A percentile compares a stretch with the other conserved stretches of the same genome.
These are phyloP conservation scores for Argentina silus DNA, from an alignment of 2,797 vertebrate genomes.

Conservation along the genomic window DNA sequence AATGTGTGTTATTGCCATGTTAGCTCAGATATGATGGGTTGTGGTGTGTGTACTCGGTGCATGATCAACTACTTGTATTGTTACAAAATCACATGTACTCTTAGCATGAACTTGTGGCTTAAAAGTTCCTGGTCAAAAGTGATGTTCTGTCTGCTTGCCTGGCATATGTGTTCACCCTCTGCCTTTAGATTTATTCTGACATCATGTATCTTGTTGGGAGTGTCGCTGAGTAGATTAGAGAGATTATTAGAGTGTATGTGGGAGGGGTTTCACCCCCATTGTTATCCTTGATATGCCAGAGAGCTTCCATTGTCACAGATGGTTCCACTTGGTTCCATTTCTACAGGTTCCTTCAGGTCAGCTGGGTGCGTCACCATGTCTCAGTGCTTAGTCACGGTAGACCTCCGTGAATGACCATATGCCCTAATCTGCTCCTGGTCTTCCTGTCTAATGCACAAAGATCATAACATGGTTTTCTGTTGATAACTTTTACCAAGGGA, in stretches of 20 bases:
- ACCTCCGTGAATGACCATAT: constrained; percentile 29
- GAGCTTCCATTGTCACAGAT: constrained; percentile 41
- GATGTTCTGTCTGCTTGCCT: not conserved
- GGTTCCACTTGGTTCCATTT: constrained; percentile 43
- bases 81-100: not conserved
- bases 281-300: constrained; percentile 40
- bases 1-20: not conserved
- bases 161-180: not conserved
- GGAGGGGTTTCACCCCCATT: constrained; percentile 25
- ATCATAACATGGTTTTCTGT: not conserved
- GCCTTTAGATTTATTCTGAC: not conserved
- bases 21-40: too few relatives aligned
- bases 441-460: constrained; percentile 10
- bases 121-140: not conserved
- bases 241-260: constrained; percentile 20
- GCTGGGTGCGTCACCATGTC: constrained; percentile 43
- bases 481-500: too few relatives aligned
- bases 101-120: not conserved
- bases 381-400: constrained; percentile 37
- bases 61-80: not conserved
- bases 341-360: constrained; percentile 19
- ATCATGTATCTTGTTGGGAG: not conserved
- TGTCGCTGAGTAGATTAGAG: not conserved
- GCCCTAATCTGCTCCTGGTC: constrained; percentile 14
- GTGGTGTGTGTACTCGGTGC: not conserved